These are phyloP conservation scores for Drosophila algonquin DNA, from an alignment of 2,888 invertebrate genomes.

Conservation along the genomic window DNA sequence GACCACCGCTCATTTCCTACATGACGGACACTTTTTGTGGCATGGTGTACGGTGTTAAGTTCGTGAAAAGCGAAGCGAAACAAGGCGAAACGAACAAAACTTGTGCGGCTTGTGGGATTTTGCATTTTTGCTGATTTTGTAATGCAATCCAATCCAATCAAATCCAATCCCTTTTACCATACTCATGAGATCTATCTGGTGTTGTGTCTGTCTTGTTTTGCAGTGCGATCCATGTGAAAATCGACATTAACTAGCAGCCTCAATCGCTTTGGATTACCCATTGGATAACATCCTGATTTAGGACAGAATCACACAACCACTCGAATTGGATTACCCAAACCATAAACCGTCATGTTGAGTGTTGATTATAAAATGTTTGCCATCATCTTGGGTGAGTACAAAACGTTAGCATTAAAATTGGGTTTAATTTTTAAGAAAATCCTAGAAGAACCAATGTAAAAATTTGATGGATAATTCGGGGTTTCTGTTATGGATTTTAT, in stretches of 20 bases:
- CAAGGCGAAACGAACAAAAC: constrained; percentile 35
- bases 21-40: constrained; percentile 71
- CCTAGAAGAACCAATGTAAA: fast-evolving
- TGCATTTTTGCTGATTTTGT: constrained; percentile 23
- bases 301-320: constrained; percentile 43
- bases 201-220: constrained; percentile 67
- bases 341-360: constrained; percentile 63
- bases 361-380: constrained; percentile 63
- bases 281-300: constrained; percentile 43
- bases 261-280: constrained; percentile 69
- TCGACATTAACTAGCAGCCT: constrained; percentile 57
- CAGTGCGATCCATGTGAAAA: constrained; percentile 76
- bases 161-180: constrained; percentile 27
- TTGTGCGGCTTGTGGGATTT: constrained; percentile 67
- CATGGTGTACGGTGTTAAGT: constrained; percentile 63
- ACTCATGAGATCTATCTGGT: constrained; percentile 56
- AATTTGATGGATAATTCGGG: too few relatives aligned
- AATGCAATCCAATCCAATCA: constrained; percentile 2
- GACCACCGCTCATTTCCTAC: constrained; percentile 68
- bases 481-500: too few relatives aligned
- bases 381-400: constrained; percentile 75
- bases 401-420: background rate
- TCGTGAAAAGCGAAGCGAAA: constrained; percentile 19
- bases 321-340: constrained; percentile 56
- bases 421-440: background rate